These are phyloP conservation scores for Lordiphosa mommai DNA, from an alignment of 1,140 invertebrate species.

Conservation along the genomic window DNA sequence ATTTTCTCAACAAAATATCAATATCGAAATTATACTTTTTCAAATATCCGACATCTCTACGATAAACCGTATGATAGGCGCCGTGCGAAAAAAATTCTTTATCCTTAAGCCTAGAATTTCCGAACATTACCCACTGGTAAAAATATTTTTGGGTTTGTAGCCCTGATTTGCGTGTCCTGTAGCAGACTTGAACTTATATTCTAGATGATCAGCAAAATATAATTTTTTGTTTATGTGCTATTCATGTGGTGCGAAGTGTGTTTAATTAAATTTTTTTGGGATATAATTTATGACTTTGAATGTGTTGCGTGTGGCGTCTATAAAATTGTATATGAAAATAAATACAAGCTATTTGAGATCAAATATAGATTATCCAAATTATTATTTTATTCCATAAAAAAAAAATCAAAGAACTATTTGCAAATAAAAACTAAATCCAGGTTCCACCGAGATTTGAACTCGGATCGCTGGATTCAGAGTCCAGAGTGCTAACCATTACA, in stretches of 20 bases:
- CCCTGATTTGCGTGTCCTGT: too few relatives aligned
- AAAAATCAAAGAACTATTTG: background rate
- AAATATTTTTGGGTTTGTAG: too few relatives aligned
- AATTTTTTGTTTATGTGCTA: too few relatives aligned
- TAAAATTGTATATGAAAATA: constrained; percentile 40
- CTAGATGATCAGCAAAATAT: too few relatives aligned
- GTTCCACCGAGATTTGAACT: constrained; percentile 92
- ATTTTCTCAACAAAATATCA: too few relatives aligned
- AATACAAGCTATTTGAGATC: constrained; percentile 8
- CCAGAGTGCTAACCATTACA: constrained; percentile 95
- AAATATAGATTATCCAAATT: constrained; percentile 17
- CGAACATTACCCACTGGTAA: too few relatives aligned
- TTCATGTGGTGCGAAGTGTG: background rate
- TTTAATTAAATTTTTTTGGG: constrained; percentile 35
- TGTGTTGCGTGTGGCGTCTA: constrained; percentile 45
- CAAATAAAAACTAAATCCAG: constrained; percentile 69
- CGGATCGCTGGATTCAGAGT: constrained; percentile 94
- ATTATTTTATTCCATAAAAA: background rate
- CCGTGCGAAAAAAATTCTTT: too few relatives aligned
- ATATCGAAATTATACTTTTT: too few relatives aligned
- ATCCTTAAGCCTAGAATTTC: too few relatives aligned
- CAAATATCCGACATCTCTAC: too few relatives aligned
- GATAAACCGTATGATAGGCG: too few relatives aligned
- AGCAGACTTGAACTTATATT: too few relatives aligned
- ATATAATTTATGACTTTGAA: constrained; percentile 51